These are phyloP conservation scores for Pseudocheirus occidentalis DNA, from an alignment of 2,797 vertebrate genomes.

Conservation along the genomic window DNA sequence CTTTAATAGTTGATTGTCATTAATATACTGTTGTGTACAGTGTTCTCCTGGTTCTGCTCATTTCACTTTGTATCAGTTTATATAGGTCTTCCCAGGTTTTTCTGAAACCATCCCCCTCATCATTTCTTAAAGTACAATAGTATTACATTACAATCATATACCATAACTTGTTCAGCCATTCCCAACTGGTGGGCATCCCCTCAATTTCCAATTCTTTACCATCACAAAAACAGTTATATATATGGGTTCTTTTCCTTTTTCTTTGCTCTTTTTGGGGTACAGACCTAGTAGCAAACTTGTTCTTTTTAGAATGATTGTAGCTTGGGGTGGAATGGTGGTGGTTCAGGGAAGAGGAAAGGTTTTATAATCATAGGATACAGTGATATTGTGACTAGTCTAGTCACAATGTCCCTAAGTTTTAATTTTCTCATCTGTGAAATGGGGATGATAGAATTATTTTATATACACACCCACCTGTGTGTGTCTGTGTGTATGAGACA, in stretches of 20 bases:
- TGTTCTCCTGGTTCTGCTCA: background rate
- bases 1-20: background rate
- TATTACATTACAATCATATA: background rate
- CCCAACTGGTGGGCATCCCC: background rate
- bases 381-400: background rate
- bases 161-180: background rate
- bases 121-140: background rate
- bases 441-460: background rate
- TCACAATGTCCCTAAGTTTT: background rate
- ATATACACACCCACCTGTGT: background rate
- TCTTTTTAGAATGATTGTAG: background rate
- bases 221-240: background rate
- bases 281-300: background rate
- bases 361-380: background rate
- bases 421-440: background rate
- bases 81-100: background rate
- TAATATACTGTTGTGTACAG: background rate
- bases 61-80: background rate
- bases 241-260: background rate
- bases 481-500: background rate
- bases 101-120: background rate
- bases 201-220: background rate
- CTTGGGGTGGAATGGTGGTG: background rate
- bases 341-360: background rate
- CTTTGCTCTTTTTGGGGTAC: background rate